Evolutionary conservation across 2,113 vertebrate species (phyloP), one percentile per base, ranked within the genome.

Genomic region (Sisor rabdophorus): DNA sequence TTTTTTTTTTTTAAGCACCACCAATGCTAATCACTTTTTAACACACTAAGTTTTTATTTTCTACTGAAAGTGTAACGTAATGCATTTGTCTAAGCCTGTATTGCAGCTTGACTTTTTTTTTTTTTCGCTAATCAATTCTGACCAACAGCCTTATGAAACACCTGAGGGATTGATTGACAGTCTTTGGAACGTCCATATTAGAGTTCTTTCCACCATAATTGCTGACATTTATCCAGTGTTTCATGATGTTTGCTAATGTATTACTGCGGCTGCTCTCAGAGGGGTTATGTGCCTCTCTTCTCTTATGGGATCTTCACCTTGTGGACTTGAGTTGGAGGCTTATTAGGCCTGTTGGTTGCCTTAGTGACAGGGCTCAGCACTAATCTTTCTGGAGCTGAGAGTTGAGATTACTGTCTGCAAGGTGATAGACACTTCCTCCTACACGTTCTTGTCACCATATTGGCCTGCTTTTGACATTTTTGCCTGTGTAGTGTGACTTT

Each of bases 221-320:
- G 95, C 96, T 99, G 96, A 98, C 96, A 99, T 99, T 99, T 98
- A 97, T 98, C 95, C 95, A 98, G 96, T 98, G 97, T 99, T 98
- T 98, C 97, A 96, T 94, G 96, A 92, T 99, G 96, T 98, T 98
- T 98, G 96, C 97, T 98, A 98, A 98, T 98, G 97, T 98, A 98
- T 99, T 99, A 98, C 96, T 95, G 94, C 93, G 93, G 92, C 94
- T 93, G 93, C 92, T 95, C 94, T 95, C 92, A 91, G 92, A 92
- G 93, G 93, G 93, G 92, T 92, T 93, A 91, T 89, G 90, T 92
- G 93, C 92, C 93, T 92, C 93, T 94, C 90, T 92, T 91, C 92
- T 93, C 94, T 95, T 96, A 94, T 95, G 93, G 93, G 94, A 93
- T 94, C 93, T 92, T 92, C 94, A 95, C 94, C 93, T 96, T 93